These are phyloP conservation scores for Bos taurus DNA, from an alignment of 2,113 vertebrate genomes.

Conservation along the genomic window ARS-UCD2.0 NC_037328.1:91203001-91203500, in stretches of 20 bases:
- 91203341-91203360: neutral
- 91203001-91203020: too few relatives aligned
- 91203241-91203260: neutral
- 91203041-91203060: too few relatives aligned
- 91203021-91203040: too few relatives aligned
- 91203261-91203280: neutral
- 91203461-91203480: neutral
- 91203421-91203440: neutral
- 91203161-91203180: too few relatives aligned
- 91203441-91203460: neutral
- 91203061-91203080: too few relatives aligned
- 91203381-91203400: neutral
- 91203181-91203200: too few relatives aligned
- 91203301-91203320: neutral
- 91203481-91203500: constrained; percentile 29
- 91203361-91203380: neutral
- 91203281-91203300: neutral
- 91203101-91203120: too few relatives aligned
- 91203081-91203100: too few relatives aligned
- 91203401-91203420: neutral
- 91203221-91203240: neutral
- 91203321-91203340: neutral
- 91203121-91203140: too few relatives aligned
- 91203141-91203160: too few relatives aligned
- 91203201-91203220: too few relatives aligned